Conservation (phyloP, 2,888 invertebrate species). For the Scaptomyza cyrtandrae region DNA sequence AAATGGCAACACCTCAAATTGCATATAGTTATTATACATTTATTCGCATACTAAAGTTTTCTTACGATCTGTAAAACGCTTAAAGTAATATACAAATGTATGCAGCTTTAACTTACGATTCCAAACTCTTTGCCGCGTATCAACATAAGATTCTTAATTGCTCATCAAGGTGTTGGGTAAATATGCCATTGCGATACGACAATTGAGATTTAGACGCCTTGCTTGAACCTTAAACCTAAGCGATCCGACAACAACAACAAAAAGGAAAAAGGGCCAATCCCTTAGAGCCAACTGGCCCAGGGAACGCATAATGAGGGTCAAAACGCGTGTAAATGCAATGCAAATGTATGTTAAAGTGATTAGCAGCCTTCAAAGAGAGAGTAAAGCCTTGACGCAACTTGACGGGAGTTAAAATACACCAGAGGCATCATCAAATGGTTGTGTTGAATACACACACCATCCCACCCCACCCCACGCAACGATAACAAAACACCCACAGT, state of each 20-base stretch:
- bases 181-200: constrained; percentile 42
- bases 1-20: too few species aligned
- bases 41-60: too few species aligned
- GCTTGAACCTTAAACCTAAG: not conserved
- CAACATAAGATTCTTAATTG: constrained; percentile 49
- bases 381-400: constrained; percentile 40
- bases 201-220: constrained; percentile 29
- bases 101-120: not conserved
- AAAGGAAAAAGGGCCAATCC: constrained; percentile 51
- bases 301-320: constrained; percentile 76
- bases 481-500: constrained; percentile 9
- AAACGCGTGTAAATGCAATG: constrained; percentile 81
- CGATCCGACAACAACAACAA: not conserved
- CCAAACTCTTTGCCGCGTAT: constrained; percentile 6
- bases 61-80: too few species aligned
- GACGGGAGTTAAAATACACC: constrained; percentile 58
- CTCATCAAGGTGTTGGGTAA: constrained; percentile 57
- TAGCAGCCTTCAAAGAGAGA: constrained; percentile 75
- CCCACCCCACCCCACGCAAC: not conserved
- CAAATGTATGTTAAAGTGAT: constrained; percentile 82
- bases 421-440: constrained; percentile 67
- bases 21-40: too few species aligned
- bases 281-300: constrained; percentile 45
- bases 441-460: constrained; percentile 6
- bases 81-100: too few species aligned